Evolutionary conservation across 1,140 invertebrate genomes (phyloP), one percentile per base, ranked within the genome.

Genomic region (Calephelis virginiensis): DNA sequence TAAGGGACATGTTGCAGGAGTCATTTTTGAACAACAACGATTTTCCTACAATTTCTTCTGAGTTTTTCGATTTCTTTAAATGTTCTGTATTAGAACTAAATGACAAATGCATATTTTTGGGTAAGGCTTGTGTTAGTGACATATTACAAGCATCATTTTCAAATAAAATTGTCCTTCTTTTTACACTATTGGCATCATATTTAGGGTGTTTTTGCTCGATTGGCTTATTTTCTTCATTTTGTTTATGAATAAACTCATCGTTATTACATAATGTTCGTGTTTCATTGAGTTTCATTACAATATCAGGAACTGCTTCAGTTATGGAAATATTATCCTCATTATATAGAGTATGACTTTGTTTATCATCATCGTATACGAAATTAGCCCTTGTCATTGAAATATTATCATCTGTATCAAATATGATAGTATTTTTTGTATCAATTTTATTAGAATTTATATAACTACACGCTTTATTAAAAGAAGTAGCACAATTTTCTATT

Each of bases 41-140:
- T 56, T 61, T 68, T 59, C 68, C 56, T 65, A 43, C 3, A 43
- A 1, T 62, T 72, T 28, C 72, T 63, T 62, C 65, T 65, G 43
- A 40, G 5, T 9, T 12, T 10, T 46, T 13, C 0, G 0, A 3
- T 46, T 45, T 14, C 12, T 62, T 14, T 10, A 8, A 28, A 38
- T 7, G 6, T 60, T 40, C 53, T 50, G 11, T 45, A 60, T 11
- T 61, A 56, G 13, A 45, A 47, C 28, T 56, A 53, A n/a, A 59
- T 40, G 46, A 17, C 14, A 47, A 10, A 61, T 46, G 43, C 13
- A 47, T 62, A 70, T 80, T 76, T 40, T 71, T 38, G 3, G 73
- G 74, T 62, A 83, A 28, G 43, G 75, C 74, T 62, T 77, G 75
- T 43, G 82, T 80, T 3, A 82, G 74, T n/a, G 80, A 85, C 12